Evolutionary conservation across 2,113 vertebrate genomes (phyloP).

Genomic region (Grantiella picta): DNA sequence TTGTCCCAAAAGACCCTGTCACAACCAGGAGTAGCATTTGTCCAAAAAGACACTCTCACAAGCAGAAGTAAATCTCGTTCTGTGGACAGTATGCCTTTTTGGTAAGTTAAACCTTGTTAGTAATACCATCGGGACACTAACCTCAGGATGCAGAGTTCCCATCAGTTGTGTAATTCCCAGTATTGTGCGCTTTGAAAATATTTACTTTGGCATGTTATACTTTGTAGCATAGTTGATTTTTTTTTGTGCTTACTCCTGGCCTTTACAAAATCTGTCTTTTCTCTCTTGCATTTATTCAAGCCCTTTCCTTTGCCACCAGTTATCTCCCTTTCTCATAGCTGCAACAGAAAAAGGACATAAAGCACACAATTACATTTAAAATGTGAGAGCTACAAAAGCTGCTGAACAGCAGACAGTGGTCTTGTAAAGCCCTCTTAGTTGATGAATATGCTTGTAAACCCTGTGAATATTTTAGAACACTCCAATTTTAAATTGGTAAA

Average conservation of each 20-base stretch:
- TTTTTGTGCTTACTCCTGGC: background rate
- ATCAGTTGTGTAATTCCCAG: constrained; percentile 20
- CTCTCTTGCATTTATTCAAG: background rate
- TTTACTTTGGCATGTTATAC: constrained; percentile 33
- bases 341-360: constrained; percentile 14
- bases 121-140: background rate
- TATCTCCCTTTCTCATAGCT: background rate
- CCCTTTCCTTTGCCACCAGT: background rate
- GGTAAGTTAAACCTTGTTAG: background rate
- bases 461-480: background rate
- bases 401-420: background rate
- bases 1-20: background rate
- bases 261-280: constrained; percentile 29
- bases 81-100: background rate
- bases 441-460: background rate
- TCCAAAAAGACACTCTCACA: background rate
- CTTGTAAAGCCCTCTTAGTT: background rate
- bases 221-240: background rate
- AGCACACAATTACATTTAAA: background rate
- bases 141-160: constrained; percentile 35
- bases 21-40: background rate
- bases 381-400: background rate
- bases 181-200: constrained; percentile 44
- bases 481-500: background rate
- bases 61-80: background rate